Evolutionary conservation across 2,113 vertebrate genomes (phyloP).

Genomic region (Cyanoliseus patagonus): DNA sequence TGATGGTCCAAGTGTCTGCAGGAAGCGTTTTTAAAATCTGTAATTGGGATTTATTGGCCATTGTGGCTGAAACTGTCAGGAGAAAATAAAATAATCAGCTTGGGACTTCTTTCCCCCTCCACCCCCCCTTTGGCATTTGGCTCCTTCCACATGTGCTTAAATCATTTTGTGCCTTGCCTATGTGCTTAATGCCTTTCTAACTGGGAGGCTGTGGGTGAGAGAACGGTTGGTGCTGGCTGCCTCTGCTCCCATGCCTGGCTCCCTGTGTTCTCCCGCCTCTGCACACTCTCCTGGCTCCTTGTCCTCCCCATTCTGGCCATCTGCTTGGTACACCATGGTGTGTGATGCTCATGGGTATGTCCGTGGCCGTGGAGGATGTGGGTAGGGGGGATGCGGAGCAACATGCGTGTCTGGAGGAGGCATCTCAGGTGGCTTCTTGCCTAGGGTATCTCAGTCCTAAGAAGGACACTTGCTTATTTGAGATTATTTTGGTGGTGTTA

Average conservation of each 20-base stretch:
- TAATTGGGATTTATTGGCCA: slow-evolving; percentile 60
- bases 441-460: rapidly evolving
- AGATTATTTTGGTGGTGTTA: not conserved
- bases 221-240: not conserved
- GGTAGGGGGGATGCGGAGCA: not conserved
- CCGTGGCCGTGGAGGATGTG: not conserved
- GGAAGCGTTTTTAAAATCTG: slow-evolving; percentile 52
- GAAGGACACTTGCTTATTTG: not conserved
- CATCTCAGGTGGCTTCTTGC: not conserved
- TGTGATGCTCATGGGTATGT: rapidly evolving
- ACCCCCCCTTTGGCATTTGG: not conserved
- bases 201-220: not conserved
- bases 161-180: not conserved
- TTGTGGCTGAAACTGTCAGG: slow-evolving; percentile 55
- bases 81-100: slow-evolving; percentile 67
- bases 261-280: rapidly evolving
- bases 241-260: rapidly evolving
- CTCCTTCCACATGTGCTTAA: not conserved
- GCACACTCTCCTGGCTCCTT: not conserved
- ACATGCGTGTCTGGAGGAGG: rapidly evolving
- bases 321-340: rapidly evolving
- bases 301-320: not conserved
- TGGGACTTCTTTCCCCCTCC: not conserved
- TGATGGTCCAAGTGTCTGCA: slow-evolving; percentile 57
- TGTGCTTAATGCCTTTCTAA: rapidly evolving